These are phyloP conservation scores for Tympanoctomys barrerae DNA, from an alignment of 2,797 vertebrate species.

Conservation along the genomic window DNA sequence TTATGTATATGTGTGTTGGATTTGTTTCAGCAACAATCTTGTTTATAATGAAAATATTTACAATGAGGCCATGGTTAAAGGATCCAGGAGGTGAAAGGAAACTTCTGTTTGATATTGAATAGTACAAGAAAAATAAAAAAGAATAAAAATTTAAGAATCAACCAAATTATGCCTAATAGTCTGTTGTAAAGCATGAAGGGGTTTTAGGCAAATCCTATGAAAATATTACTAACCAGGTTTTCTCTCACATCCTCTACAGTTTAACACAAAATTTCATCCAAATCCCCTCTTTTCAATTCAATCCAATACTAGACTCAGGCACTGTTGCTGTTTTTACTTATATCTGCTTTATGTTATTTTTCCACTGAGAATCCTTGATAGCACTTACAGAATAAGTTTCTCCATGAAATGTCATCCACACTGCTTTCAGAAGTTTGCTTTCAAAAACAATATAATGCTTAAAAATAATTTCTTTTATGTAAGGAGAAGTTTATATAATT, in stretches of 20 bases:
- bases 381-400: slow-evolving; percentile 2
- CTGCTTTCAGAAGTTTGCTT: background rate
- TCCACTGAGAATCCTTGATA: background rate
- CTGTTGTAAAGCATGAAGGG: background rate
- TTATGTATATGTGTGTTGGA: background rate
- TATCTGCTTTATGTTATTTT: slow-evolving; percentile 50
- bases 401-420: slow-evolving; percentile 20
- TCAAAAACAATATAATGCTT: slow-evolving; percentile 10
- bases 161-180: background rate
- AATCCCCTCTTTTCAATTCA: background rate
- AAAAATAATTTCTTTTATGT: slow-evolving; percentile 13
- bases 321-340: background rate
- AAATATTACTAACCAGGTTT: slow-evolving; percentile 23
- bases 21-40: background rate
- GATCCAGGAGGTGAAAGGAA: background rate
- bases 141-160: background rate
- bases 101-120: slow-evolving; percentile 13
- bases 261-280: background rate
- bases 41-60: slow-evolving; percentile 41
- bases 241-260: background rate
- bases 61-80: background rate
- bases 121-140: background rate
- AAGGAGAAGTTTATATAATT: background rate
- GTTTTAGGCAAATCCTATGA: background rate
- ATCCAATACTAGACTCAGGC: background rate